Evolutionary conservation across 2,797 vertebrate species (phyloP).

Genomic region (Aldrovandia affinis): DNA sequence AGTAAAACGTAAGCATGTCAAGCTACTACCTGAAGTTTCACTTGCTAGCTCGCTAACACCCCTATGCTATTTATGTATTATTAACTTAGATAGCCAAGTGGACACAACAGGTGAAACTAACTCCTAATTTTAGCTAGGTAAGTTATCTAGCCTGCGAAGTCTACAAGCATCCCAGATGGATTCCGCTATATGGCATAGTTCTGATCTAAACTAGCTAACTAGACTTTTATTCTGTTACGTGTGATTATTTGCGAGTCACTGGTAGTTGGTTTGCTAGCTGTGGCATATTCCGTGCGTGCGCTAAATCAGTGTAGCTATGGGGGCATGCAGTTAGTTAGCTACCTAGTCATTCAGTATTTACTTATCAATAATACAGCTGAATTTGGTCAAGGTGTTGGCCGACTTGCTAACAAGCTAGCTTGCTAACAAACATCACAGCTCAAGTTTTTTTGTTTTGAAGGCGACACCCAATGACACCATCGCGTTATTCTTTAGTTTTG

Average conservation of each 20-base stretch:
- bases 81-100: neutral
- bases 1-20: too few species aligned
- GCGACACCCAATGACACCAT: conserved; percentile 34
- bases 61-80: too few species aligned
- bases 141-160: neutral
- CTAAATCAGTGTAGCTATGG: neutral
- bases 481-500: neutral
- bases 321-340: neutral
- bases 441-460: conserved; percentile 17
- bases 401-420: neutral
- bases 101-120: conserved; percentile 13
- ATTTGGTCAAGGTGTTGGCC: neutral
- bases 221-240: neutral
- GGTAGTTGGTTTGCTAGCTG: neutral
- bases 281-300: neutral
- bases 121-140: neutral
- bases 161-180: neutral
- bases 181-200: neutral
- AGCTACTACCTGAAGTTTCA: too few species aligned
- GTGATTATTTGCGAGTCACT: neutral
- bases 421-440: neutral
- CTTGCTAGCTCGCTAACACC: too few species aligned
- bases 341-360: neutral
- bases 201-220: neutral
- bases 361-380: neutral